Evolutionary conservation across 1,140 invertebrate species (phyloP), one percentile per base, ranked within the genome.

Genomic region (Drosophila seguyi): DNA sequence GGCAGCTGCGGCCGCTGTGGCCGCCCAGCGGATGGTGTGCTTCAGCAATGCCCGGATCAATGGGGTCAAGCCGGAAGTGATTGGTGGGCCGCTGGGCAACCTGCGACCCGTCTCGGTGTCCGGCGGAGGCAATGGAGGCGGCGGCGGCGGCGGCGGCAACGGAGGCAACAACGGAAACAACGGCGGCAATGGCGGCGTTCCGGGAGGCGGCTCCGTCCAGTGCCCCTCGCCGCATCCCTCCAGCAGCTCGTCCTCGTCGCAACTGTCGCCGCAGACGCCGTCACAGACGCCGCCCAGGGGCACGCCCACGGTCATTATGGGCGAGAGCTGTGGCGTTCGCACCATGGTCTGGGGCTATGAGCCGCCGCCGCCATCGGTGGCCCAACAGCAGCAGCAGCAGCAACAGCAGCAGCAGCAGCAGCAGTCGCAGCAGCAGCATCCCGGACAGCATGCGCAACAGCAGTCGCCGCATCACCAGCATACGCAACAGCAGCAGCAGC

Each of bases 241-340:
- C 16, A 92, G 91, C 41, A 90, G 85, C 3, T 92, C 91, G 1
- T 92, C 91, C 10, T 91, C 91, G 29, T 92, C 91, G 58, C 94
- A 94, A 88, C 87, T 93, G 6, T 91, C 94, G 93, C 96, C 94
- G 93, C 95, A 84, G 92, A 93, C 94, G 67, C 93, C 94, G 44
- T 93, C 95, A 74, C 94, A 94, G 66, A 94, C 94, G 53, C 94
- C 95, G 45, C 94, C 95, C 81, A 93, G 96, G 76, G 95, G 96
- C 67, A 96, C 97, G n/a, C 97, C 97, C 7, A 97, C 96, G 11
- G 97, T 97, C 62, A 97, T 97, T 63, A 98, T 98, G 97, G 97
- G 97, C 29, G 97, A 98, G 92, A 97, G 97, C 6, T 97, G 97
- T 38, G 97, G 97, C 14, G 97, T 98, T 0, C 94, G 97, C 53